Base-by-base conservation (phyloP, 2,113 vertebrate genomes). In the human region DNA sequence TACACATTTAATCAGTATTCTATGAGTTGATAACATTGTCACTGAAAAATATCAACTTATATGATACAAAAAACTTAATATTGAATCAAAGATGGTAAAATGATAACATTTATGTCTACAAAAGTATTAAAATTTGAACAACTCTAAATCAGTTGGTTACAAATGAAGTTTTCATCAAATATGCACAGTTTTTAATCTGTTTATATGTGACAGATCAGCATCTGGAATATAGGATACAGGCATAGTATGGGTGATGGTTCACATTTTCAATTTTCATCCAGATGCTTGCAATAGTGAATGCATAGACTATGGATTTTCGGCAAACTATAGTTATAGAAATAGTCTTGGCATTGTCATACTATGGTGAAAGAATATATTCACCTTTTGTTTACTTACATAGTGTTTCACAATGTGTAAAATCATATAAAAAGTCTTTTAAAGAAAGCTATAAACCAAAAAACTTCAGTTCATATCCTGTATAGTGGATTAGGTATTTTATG, bases 361-460 rank as follows among this genome's bases (percentile, higher is more conserved):
- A 45, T 87, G 9, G 11, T 84, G 23, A 94, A 72, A 14, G 38
- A 85, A 84, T 61, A 81, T 57, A 43, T 23, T 94, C 38, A 87
- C 22, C 14, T 78, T 94, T 94, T 89, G 12, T 38, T 18, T 10
- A 66, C 14, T 93, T 72, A 82, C 1, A 38, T 59, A 61, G 4
- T 70, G 92, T 94, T 82, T 89, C 14, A 97, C 38, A 57, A 82
- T 73, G 23, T 95, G 32, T 75, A 78, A 89, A 91, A 92, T 52
- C 14, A 59, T 50, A 70, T 61, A 30, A 80, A 88, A 83, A 40
- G 48, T 12, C 16, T 57, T 52, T 95, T 66, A 45, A 82, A 81
- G 38, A 66, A 91, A 82, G 2, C 4, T 72, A 11, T 81, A 81
- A 73, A 35, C 16, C 6, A 81, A 32, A 57, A 73, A 85, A 88